Evolutionary conservation across 2,888 invertebrate genomes (phyloP), one percentile per base, ranked within the genome.

Genomic region (Nemoura dubitans): DNA sequence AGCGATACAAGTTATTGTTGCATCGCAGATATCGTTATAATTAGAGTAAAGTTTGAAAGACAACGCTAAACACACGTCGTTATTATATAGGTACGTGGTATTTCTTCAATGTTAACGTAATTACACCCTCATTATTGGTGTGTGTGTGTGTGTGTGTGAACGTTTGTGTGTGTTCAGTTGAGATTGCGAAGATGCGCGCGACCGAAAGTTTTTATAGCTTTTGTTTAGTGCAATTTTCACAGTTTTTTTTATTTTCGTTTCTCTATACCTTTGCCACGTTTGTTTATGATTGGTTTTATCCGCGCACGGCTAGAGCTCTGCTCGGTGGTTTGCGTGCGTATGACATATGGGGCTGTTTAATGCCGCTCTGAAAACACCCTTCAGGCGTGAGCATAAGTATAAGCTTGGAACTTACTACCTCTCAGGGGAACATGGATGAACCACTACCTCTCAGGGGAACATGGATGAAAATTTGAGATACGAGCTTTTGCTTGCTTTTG

Each of bases 31-130:
- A 59, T 59, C 14, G 59, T 59, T 59, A 21, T 59, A 59, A 59
- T 59, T 59, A 59, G 59, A 16, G 59, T 59, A 59, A 59, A 59
- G 59, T 59, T 59, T 59, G 59, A 59, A 59, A 59, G 59, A 59
- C 59, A 59, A 59, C 14, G 59, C 59, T 59, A 21, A 59, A 59
- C 59, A 59, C 21, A 1, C 59, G 59, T 59, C 59, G 59, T 59
- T 59, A 21, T 59, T n/a, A n/a, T n/a, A n/a, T n/a, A n/a, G 59
- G 1, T 16, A 21, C 36, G 3, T 21, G 59, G 10, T 10, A 36
- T 36, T 59, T 59, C 59, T 59, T 59, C 3, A 1, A 59, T 59
- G 59, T 59, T 21, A 21, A 21, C 59, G 16, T 59, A 59, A 59
- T 59, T 59, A 59, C 14, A 21, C 59, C 21, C 10, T 59, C 2